phyloP scores from a whole-genome alignment of 2,888 invertebrate genomes.

The Listrodromus nycthemerus region DNA sequence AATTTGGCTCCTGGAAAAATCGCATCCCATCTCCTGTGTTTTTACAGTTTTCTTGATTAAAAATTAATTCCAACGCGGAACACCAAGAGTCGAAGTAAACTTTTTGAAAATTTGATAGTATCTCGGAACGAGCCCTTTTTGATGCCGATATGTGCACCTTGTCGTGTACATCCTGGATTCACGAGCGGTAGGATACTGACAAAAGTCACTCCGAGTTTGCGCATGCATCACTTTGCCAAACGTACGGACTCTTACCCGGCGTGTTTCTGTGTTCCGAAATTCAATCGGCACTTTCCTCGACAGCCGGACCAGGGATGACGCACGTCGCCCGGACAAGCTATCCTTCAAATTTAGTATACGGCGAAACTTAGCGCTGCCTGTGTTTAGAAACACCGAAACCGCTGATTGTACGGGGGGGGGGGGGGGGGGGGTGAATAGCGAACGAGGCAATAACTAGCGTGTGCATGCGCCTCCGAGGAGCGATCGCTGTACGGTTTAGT shows the following conservation, averaged over 20 bases:
- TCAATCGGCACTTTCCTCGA: neutral
- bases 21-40: neutral
- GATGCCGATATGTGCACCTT: too few relatives aligned
- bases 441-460: neutral
- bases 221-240: neutral
- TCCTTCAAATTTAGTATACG: slow-evolving; percentile 7
- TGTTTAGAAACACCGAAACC: neutral
- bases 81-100: neutral
- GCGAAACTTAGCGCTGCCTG: neutral
- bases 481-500: neutral
- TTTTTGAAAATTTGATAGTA: neutral
- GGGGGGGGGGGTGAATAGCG: neutral
- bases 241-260: neutral
- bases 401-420: neutral
- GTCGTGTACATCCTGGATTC: neutral
- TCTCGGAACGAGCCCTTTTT: neutral
- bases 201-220: slow-evolving; percentile 6
- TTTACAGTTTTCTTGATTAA: neutral
- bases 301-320: neutral
- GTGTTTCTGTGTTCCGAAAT: neutral
- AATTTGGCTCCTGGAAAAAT: neutral
- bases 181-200: neutral
- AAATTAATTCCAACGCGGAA: neutral
- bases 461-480: neutral
- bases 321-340: neutral